These are phyloP conservation scores for Rhaphigaster nebulosa DNA, from an alignment of 2,888 invertebrate species.

Conservation along the genomic window DNA sequence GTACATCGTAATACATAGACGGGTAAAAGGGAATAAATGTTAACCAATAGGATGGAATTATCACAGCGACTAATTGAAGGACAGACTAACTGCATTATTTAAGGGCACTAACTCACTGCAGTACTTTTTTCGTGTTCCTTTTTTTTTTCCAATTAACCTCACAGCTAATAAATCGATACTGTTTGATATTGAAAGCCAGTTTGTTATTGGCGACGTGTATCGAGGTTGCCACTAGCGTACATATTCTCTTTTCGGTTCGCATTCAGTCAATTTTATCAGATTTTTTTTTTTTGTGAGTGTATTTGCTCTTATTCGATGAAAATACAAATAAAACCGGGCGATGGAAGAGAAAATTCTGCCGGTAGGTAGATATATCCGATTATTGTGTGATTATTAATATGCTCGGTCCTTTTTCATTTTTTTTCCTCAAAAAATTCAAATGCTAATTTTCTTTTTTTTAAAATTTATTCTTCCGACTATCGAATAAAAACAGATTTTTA, in stretches of 20 bases:
- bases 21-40: not conserved
- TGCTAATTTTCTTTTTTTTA: not conserved
- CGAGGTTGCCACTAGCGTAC: not conserved
- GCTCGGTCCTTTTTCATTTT: not conserved
- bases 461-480: not conserved
- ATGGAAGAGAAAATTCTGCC: not conserved
- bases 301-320: not conserved
- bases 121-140: not conserved
- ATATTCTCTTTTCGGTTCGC: not conserved
- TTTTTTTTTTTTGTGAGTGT: not conserved
- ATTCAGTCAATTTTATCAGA: not conserved
- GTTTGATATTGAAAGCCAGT: slow-evolving; percentile 44
- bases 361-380: not conserved
- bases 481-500: not conserved
- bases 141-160: too few relatives aligned
- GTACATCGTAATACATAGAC: too few relatives aligned
- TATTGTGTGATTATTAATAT: not conserved
- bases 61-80: not conserved
- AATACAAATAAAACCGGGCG: not conserved
- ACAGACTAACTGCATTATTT: not conserved
- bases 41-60: not conserved
- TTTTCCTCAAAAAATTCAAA: not conserved
- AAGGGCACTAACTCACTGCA: not conserved
- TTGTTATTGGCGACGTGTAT: not conserved
- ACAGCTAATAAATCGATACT: slow-evolving; percentile 12